Evolutionary conservation across 2,888 invertebrate species (phyloP).

Genomic region (Ditula angustiorana): DNA sequence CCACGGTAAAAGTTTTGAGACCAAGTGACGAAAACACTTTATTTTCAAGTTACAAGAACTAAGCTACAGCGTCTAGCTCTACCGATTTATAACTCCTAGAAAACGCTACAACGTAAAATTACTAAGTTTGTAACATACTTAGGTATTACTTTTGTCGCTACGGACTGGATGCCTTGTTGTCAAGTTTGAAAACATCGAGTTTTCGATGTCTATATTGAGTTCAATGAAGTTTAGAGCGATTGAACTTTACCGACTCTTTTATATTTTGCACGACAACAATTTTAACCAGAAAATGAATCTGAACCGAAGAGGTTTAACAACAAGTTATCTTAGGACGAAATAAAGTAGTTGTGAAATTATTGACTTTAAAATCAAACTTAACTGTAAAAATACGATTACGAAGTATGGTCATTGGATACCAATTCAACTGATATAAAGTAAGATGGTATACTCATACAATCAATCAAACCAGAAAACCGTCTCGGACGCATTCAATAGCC

Average conservation of each 20-base stretch:
- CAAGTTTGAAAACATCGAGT: slow-evolving; percentile 32
- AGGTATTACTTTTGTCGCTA: slow-evolving; percentile 35
- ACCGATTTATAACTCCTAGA: slow-evolving; percentile 35
- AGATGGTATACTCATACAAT: slow-evolving; percentile 43
- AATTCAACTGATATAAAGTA: slow-evolving; percentile 22
- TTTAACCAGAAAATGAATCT: background rate
- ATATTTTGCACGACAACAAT: background rate
- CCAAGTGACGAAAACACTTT: slow-evolving; percentile 37
- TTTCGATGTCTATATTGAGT: slow-evolving; percentile 2
- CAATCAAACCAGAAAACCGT: slow-evolving; percentile 39
- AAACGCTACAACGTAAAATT: slow-evolving; percentile 36
- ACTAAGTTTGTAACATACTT: slow-evolving; percentile 38
- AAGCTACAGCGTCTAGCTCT: slow-evolving; percentile 34
- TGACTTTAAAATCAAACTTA: background rate
- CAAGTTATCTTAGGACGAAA: background rate
- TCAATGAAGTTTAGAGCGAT: slow-evolving; percentile 19
- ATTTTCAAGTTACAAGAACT: slow-evolving; percentile 37
- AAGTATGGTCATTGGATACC: slow-evolving; percentile 12
- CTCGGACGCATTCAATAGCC: slow-evolving; percentile 42
- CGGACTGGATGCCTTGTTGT: slow-evolving; percentile 36
- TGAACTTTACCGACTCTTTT: slow-evolving; percentile 20
- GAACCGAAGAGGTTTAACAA: background rate
- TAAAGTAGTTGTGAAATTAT: background rate
- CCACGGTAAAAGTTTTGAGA: slow-evolving; percentile 14
- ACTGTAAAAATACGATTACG: background rate